phyloP scores from a whole-genome alignment of 2,797 vertebrate species.

The Hydrocynus forskahlii region DNA sequence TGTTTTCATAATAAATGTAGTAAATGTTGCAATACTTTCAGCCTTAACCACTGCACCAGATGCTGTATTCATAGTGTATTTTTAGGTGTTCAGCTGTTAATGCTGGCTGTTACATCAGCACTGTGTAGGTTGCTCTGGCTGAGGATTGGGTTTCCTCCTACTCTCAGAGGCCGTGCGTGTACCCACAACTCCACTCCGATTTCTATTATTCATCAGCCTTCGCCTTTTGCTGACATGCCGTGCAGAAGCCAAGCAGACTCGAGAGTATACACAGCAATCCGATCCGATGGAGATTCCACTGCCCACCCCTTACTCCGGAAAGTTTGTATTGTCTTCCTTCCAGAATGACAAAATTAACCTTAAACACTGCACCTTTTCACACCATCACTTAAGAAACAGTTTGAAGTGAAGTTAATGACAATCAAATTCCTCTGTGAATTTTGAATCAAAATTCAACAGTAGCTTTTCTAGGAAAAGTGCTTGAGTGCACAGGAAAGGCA shows the following conservation, averaged over 20 bases:
- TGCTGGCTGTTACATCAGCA: conserved; percentile 5
- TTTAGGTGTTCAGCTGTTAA: conserved; percentile 1
- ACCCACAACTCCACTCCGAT: conserved; percentile 28
- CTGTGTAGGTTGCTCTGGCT: conserved; percentile 7
- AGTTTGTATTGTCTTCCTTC: conserved; percentile 9
- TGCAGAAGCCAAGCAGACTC: neutral
- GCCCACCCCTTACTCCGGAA: conserved; percentile 6
- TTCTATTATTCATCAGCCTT: conserved; percentile 25
- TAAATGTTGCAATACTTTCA: neutral
- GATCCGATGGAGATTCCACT: conserved; percentile 16
- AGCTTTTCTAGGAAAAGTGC: conserved; percentile 31
- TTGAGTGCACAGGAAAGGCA: conserved; percentile 39
- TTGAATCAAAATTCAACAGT: conserved; percentile 18
- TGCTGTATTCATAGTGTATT: conserved; percentile 1
- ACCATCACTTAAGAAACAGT: conserved; percentile 21
- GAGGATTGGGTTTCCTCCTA: conserved; percentile 12
- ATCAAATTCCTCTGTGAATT: conserved; percentile 19
- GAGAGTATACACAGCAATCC: neutral
- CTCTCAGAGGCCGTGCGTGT: neutral
- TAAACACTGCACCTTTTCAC: conserved; percentile 11
- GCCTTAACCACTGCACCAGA: neutral
- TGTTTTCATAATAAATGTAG: neutral
- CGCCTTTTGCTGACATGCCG: conserved; percentile 27
- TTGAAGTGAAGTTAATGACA: conserved; percentile 1
- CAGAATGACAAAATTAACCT: neutral